Evolutionary conservation across 53 echinoderm and acorn worm genomes (phyloP), one percentile per base, ranked within the genome.

Genomic region (Crossaster papposus): DNA sequence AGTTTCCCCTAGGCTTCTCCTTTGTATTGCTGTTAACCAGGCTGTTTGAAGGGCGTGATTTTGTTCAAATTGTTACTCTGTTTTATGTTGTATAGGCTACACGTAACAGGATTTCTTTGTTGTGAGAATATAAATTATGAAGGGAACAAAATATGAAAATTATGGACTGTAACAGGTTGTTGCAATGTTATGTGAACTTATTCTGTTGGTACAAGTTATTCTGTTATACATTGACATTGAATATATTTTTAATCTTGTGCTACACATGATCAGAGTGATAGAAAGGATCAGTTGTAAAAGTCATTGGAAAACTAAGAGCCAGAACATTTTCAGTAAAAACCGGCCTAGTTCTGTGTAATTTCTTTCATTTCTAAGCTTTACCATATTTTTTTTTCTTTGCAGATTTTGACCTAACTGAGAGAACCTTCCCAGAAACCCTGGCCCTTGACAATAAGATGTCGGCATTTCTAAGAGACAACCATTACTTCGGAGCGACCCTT

Each of bases 401-500:
- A 87, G 87, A 30, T 87, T 30, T 87, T 23, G 36, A 12, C 34
- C 55, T 77, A 54, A 87, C 51, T 37, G 87, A 77, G 44, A 64
- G 55, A 64, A 72, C 79, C 54, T 89, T 72, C 53, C 36, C 71
- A 35, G 92, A 91, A 78, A 91, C 90, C 28, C 37, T 28, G 17
- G 72, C 18, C 29, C 77, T 95, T 20, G 95, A 95, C 79, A 36
- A 14, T 5, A 18, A 26, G 44, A 83, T 99, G 84, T 63, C 93
- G n/a, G 88, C 88, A 15, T 96, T 96, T 84, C 81, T 99, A n/a
- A 71, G 76, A 31, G 93, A 91, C 44, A 93, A 96, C 79, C 96
- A 92, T 72, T 99, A 99, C 78, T 72, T 92, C 3, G 99, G 99
- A 4, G 93, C 96, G 38, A 82, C 95, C 26, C 44, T 99, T 37